Evolutionary conservation across 23 tunicate genomes (phyloP).

Genomic region (Styela plicata): DNA sequence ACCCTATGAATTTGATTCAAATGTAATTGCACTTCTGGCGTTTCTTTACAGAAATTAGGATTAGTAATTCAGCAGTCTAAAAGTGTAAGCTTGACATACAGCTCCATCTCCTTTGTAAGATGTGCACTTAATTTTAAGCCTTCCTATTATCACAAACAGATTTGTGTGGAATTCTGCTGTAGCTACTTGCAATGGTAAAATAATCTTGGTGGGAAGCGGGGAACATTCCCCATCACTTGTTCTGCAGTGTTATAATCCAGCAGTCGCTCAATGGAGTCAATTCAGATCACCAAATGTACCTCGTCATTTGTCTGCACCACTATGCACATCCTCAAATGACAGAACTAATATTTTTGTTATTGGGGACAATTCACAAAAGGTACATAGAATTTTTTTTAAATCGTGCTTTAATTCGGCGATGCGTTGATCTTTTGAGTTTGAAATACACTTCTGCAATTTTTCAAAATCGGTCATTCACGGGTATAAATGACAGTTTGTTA

Average conservation of each 20-base stretch:
- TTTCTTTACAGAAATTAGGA: no score
- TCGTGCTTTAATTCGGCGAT: no score
- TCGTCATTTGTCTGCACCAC: constrained; percentile 72
- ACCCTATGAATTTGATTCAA: no score
- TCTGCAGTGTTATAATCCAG: constrained; percentile 75
- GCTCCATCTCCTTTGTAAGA: no score
- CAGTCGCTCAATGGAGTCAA: constrained; percentile 63
- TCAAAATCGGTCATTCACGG: no score
- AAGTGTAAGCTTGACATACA: no score
- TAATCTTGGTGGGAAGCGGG: constrained; percentile 63
- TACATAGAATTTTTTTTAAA: no score
- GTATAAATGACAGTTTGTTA: no score
- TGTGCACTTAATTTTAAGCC: background rate
- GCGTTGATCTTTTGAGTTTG: no score
- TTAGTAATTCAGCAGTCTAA: no score
- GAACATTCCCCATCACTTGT: constrained; percentile 33
- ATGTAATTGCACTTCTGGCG: no score
- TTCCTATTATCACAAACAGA: constrained; percentile 20
- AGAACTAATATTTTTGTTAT: constrained; percentile 36
- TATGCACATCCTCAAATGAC: constrained; percentile 56
- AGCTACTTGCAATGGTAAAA: constrained; percentile 56
- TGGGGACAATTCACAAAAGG: constrained; percentile 88
- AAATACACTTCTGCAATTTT: no score
- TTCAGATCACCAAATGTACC: constrained; percentile 83
- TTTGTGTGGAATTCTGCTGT: constrained; percentile 28